A percentile compares a stretch with the other conserved stretches of the same genome.
phyloP scores from a whole-genome alignment of 2,797 vertebrate genomes.

The Melanotaenia pygmaea region DNA sequence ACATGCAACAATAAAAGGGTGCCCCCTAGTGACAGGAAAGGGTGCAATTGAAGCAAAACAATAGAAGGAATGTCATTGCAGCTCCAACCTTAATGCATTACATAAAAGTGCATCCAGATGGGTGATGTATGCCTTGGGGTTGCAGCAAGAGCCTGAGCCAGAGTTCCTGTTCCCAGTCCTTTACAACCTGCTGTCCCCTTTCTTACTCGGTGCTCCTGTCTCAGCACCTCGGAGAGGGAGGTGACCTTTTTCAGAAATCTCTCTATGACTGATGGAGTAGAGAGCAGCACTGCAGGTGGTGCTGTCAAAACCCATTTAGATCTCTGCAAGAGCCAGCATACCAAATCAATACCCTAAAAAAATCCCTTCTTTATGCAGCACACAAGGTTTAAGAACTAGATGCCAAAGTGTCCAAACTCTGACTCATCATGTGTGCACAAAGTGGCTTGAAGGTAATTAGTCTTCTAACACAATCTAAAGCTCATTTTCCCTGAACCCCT shows the following conservation, averaged over 20 bases:
- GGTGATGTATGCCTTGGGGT: constrained; percentile 27
- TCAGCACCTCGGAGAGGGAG: constrained; percentile 47
- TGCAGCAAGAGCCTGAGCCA: constrained; percentile 24
- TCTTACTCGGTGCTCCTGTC: constrained; percentile 4
- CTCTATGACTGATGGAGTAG: constrained; percentile 55
- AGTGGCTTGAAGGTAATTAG: constrained; percentile 66
- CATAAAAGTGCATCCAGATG: constrained; percentile 31
- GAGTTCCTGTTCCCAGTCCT: background rate
- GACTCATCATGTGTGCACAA: constrained; percentile 55
- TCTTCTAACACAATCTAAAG: constrained; percentile 72
- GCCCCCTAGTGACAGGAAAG: constrained; percentile 71
- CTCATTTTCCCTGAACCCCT: constrained; percentile 48
- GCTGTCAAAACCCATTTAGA: constrained; percentile 69
- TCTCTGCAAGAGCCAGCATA: constrained; percentile 40
- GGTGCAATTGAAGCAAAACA: constrained; percentile 38
- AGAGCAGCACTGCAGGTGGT: constrained; percentile 64
- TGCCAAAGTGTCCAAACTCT: constrained; percentile 26
- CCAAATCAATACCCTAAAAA: constrained; percentile 51
- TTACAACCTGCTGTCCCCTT: background rate
- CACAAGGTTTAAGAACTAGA: constrained; percentile 35
- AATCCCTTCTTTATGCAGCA: constrained; percentile 32
- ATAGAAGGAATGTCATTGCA: constrained; percentile 27
- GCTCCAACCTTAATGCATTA: constrained; percentile 39
- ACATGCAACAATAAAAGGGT: constrained; percentile 63
- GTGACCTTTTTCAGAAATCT: constrained; percentile 71